Evolutionary conservation across 2,113 vertebrate genomes (phyloP).

Genomic region (Pseudopodoces humilis): DNA sequence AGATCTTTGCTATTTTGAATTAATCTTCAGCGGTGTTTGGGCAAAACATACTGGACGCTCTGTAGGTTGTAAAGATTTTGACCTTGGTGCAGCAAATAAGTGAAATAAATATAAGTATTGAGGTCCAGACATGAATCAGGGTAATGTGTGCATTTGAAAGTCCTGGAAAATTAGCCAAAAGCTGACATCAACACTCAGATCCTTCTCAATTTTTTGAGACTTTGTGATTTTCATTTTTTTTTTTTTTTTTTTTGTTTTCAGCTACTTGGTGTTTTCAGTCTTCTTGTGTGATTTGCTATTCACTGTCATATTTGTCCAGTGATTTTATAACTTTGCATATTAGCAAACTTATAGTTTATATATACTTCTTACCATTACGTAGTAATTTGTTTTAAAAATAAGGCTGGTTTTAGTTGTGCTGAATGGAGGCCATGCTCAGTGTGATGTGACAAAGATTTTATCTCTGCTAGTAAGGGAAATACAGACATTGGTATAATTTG

Average conservation of each 20-base stretch:
- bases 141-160: background rate
- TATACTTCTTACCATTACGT: background rate
- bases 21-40: background rate
- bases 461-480: background rate
- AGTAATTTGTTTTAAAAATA: background rate
- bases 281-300: background rate
- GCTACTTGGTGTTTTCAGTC: background rate
- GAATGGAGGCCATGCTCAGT: background rate
- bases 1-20: background rate
- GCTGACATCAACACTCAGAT: background rate
- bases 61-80: background rate
- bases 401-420: background rate
- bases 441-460: background rate
- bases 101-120: background rate
- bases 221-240: fast-evolving
- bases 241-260: background rate
- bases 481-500: slow-evolving; percentile 35
- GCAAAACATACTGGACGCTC: background rate
- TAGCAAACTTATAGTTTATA: background rate
- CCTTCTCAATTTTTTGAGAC: background rate
- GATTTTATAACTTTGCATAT: background rate
- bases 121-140: background rate
- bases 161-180: background rate
- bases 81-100: background rate
- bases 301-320: background rate